Conservation (phyloP, 2,113 vertebrate species). For the Pseudolaguvia tuberculata region DNA sequence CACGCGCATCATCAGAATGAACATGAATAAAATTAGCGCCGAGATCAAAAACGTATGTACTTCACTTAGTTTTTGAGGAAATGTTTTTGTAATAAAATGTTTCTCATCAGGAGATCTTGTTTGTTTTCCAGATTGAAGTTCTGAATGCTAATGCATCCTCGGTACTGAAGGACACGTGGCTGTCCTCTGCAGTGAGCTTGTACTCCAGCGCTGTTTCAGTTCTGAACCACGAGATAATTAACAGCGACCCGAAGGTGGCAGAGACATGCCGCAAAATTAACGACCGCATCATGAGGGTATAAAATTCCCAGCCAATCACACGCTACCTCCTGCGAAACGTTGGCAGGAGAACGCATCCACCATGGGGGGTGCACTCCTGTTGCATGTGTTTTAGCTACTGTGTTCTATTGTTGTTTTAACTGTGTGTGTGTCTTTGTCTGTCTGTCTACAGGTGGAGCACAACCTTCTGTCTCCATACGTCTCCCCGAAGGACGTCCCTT, state of each 20-base stretch:
- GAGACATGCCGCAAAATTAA: constrained; percentile 77
- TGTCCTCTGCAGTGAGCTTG: constrained; percentile 72
- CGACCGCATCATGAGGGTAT: constrained; percentile 85
- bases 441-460: constrained; percentile 76
- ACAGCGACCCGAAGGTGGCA: constrained; percentile 66
- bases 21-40: constrained; percentile 37
- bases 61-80: too few relatives aligned
- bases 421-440: background rate
- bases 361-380: too few relatives aligned
- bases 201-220: constrained; percentile 66
- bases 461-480: constrained; percentile 83
- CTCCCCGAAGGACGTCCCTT: constrained; percentile 74
- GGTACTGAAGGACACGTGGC: constrained; percentile 68
- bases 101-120: background rate
- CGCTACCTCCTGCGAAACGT: background rate
- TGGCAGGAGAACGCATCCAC: background rate
- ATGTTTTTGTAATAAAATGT: background rate
- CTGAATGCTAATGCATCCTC: background rate
- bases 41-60: constrained; percentile 48
- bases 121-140: background rate
- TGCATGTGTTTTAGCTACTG: too few relatives aligned
- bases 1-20: constrained; percentile 39
- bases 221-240: constrained; percentile 56
- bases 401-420: too few relatives aligned
- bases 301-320: background rate